Percentiles rank a stretch among this genome's conserved stretches.
These are phyloP conservation scores for Petaurus breviceps DNA, from an alignment of 2,113 vertebrate species.

Conservation along the genomic window DNA sequence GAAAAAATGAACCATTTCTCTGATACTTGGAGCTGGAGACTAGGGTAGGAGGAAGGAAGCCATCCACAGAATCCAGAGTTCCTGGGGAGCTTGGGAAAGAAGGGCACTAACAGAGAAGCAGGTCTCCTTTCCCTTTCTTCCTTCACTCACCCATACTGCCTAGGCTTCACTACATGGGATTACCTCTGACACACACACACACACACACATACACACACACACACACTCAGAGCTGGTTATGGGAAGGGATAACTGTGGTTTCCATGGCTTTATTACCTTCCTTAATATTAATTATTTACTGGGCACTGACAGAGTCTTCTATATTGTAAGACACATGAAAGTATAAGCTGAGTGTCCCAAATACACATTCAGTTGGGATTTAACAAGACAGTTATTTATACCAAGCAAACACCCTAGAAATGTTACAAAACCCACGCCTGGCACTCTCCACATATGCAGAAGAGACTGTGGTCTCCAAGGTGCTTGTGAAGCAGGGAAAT, in stretches of 20 bases:
- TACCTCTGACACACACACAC: background rate
- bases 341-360: background rate
- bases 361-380: constrained; percentile 1
- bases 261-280: background rate
- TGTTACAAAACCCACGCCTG: background rate
- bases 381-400: background rate
- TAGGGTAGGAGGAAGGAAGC: background rate
- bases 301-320: background rate
- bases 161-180: no score
- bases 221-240: background rate
- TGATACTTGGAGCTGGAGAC: background rate
- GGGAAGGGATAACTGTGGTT: background rate
- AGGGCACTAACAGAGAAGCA: background rate
- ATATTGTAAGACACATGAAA: background rate
- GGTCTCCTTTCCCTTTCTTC: background rate
- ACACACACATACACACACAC: background rate
- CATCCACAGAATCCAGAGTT: background rate
- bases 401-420: background rate
- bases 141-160: background rate
- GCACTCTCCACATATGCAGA: background rate
- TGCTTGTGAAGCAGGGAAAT: background rate
- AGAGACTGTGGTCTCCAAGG: background rate
- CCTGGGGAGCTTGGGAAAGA: background rate
- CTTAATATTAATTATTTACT: background rate
- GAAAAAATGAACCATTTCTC: background rate